phyloP scores from a whole-genome alignment of 2,888 invertebrate genomes.

The Barypeithes pellucidus region DNA sequence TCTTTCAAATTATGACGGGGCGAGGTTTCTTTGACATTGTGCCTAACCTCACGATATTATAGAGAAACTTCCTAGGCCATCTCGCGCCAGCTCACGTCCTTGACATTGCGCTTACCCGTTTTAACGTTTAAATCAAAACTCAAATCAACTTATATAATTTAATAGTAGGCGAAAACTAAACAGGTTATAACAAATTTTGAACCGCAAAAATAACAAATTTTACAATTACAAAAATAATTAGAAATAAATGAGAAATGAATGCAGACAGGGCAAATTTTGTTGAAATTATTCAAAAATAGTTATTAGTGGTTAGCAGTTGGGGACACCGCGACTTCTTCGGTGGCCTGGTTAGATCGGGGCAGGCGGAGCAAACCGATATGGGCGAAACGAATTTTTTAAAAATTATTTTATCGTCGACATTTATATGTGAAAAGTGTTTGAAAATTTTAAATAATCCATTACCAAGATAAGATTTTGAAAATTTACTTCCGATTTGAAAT shows the following conservation, averaged over 20 bases:
- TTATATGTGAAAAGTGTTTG: not conserved
- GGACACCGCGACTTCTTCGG: slow-evolving; percentile 51
- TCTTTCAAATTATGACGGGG: too few species aligned
- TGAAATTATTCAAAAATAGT: slow-evolving; percentile 40
- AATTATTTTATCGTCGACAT: not conserved
- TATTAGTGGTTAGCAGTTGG: slow-evolving; percentile 45
- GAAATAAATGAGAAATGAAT: slow-evolving; percentile 42
- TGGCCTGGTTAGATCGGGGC: slow-evolving; percentile 42
- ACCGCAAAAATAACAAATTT: slow-evolving; percentile 50
- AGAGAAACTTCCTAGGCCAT: too few species aligned
- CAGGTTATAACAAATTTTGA: slow-evolving; percentile 50
- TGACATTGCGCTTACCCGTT: not conserved
- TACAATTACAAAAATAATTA: slow-evolving; percentile 43
- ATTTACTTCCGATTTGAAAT: not conserved
- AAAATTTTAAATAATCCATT: slow-evolving; percentile 18
- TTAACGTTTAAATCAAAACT: slow-evolving; percentile 19
- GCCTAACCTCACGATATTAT: too few species aligned
- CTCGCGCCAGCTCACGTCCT: too few species aligned
- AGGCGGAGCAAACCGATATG: slow-evolving; percentile 23
- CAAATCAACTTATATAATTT: slow-evolving; percentile 52
- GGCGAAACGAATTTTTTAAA: slow-evolving; percentile 21
- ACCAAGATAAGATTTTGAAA: slow-evolving; percentile 19
- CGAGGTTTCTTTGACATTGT: too few species aligned
- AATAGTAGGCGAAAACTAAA: slow-evolving; percentile 53
- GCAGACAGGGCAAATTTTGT: slow-evolving; percentile 51